Conservation (phyloP, 2,113 vertebrate species). For the Xiphophorus maculatus region DNA sequence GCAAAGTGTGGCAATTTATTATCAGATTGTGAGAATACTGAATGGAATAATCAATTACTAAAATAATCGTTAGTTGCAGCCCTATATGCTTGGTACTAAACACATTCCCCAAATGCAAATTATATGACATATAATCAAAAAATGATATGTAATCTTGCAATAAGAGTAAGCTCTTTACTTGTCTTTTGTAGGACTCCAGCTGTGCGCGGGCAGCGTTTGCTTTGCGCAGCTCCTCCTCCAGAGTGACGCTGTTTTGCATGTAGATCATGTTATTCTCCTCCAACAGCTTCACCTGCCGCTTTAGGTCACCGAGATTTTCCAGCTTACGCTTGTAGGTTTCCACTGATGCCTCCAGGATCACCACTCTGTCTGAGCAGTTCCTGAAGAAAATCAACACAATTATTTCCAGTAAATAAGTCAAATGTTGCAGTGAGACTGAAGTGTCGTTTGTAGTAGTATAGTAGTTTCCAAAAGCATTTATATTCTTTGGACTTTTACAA, state of each 20-base stretch:
- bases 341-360: conserved; percentile 91
- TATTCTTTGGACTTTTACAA: too few relatives aligned
- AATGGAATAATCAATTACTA: too few relatives aligned
- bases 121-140: not conserved
- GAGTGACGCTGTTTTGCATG: conserved; percentile 94
- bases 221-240: conserved; percentile 96
- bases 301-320: conserved; percentile 92
- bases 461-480: too few relatives aligned
- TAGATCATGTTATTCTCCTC: conserved; percentile 97
- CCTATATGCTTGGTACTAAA: not conserved
- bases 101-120: not conserved
- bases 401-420: too few relatives aligned
- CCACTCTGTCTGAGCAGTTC: conserved; percentile 89
- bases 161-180: conserved; percentile 75
- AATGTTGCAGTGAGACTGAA: too few relatives aligned
- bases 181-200: conserved; percentile 93
- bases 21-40: too few relatives aligned
- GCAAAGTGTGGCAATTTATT: too few relatives aligned
- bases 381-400: conserved; percentile 45
- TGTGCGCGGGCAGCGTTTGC: conserved; percentile 93
- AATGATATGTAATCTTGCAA: too few relatives aligned
- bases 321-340: conserved; percentile 96
- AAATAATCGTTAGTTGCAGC: too few relatives aligned
- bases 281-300: conserved; percentile 92
- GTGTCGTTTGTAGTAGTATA: too few relatives aligned